Evolutionary conservation across 2,888 invertebrate species (phyloP).

Genomic region (Plebejus anna): DNA sequence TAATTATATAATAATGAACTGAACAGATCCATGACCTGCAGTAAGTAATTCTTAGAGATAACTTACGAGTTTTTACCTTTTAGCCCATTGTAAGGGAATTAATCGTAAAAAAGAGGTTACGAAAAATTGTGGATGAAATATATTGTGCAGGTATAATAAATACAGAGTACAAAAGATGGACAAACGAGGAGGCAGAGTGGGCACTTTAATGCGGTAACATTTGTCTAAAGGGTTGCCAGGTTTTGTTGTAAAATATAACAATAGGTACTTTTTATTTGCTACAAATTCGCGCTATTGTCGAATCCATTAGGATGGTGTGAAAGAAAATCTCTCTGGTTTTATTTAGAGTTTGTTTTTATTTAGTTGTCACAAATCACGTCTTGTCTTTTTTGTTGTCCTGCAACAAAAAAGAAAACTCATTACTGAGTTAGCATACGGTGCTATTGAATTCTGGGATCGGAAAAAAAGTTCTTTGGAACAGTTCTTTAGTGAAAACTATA

Average conservation of each 20-base stretch:
- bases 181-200: conserved; percentile 17
- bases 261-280: neutral
- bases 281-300: neutral
- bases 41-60: too few relatives aligned
- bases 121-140: conserved; percentile 3
- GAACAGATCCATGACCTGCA: too few relatives aligned
- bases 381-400: too few relatives aligned
- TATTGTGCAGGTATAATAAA: neutral
- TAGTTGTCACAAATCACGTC: neutral
- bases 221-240: conserved; percentile 18
- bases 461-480: too few relatives aligned
- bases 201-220: conserved; percentile 19
- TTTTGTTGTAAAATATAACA: conserved; percentile 18
- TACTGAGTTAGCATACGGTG: too few relatives aligned
- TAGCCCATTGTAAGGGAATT: neutral
- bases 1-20: too few relatives aligned
- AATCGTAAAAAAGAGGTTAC: neutral
- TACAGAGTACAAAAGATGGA: conserved; percentile 20
- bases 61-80: too few relatives aligned
- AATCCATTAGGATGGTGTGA: neutral
- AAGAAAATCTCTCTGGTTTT: neutral
- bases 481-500: too few relatives aligned
- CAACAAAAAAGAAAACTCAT: too few relatives aligned
- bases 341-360: neutral
- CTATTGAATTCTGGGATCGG: too few relatives aligned